Percentiles rank a stretch among this genome's conserved stretches.
Evolutionary conservation across 1,140 invertebrate species (phyloP).

Genomic region (Drusus annulatus): DNA sequence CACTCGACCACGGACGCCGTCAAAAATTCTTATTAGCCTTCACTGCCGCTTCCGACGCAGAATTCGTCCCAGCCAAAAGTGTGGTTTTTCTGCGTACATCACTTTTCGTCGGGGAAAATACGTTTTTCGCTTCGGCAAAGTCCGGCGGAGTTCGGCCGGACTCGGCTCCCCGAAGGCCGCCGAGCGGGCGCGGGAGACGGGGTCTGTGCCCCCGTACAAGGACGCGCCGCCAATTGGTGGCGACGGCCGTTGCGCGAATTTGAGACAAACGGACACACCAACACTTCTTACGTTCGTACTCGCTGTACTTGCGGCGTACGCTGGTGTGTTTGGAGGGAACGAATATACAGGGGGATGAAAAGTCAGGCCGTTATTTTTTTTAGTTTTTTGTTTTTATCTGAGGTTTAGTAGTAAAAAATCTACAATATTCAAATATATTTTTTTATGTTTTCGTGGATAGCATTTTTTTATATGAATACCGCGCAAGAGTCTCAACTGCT

Average conservation of each 20-base stretch:
- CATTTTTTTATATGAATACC: too few species aligned
- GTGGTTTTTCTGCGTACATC: background rate
- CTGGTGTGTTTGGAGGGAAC: background rate
- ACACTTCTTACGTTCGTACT: too few species aligned
- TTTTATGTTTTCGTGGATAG: too few species aligned
- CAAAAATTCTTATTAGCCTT: too few species aligned
- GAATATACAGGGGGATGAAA: background rate
- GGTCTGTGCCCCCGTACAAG: constrained; percentile 7
- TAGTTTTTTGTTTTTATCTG: too few species aligned
- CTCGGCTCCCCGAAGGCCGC: too few species aligned
- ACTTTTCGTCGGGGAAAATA: background rate
- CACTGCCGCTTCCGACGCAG: too few species aligned
- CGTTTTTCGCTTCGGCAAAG: background rate
- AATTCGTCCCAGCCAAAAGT: background rate
- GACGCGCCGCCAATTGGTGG: constrained; percentile 19
- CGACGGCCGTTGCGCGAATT: constrained; percentile 20
- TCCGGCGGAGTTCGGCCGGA: constrained; percentile 25
- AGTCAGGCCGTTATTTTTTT: background rate
- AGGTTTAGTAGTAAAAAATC: too few species aligned
- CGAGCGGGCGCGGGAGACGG: background rate
- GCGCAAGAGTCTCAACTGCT: too few species aligned
- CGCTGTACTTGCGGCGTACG: background rate
- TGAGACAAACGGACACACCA: constrained; percentile 25
- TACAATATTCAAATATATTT: too few species aligned
- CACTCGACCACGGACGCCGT: too few species aligned